Evolutionary conservation across 2,888 invertebrate species (phyloP), one percentile per base, ranked within the genome.

Genomic region (Minunthozetes semirufus): DNA sequence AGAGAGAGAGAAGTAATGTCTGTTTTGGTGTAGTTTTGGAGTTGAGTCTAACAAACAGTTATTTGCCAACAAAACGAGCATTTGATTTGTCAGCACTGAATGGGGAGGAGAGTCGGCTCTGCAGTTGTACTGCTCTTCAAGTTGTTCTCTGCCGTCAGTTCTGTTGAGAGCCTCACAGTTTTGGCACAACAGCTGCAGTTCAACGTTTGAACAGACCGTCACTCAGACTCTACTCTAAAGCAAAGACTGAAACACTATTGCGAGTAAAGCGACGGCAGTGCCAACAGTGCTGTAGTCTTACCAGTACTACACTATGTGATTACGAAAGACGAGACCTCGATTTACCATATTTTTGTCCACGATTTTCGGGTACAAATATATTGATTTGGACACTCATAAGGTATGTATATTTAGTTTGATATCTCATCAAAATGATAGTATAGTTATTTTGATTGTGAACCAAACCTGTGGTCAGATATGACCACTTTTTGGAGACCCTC

Each of bases 401-500:
- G 66, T 66, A 66, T 38, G 66, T 38, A 66, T n/a, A 29, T 38
- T 38, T 38, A 66, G 66, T 4, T 25, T 38, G n/a, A 66, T 66
- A 33, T 66, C 5, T 66, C 19, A 38, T 66, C 42, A 38, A 66
- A 66, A 66, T 1, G 33, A 38, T 19, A 15, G 66, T 66, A 66
- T 66, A 42, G 5, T 15, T 66, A 29, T 19, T 66, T 29, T 29
- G n/a, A 8, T 19, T 15, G n/a, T 66, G 38, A 33, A 13, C 17
- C 2, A n/a, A 66, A 66, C 66, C 66, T n/a, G 33, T 66, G 66
- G 38, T n/a, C 38, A 66, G 66, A 66, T 66, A 66, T 38, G 15
- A n/a, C 38, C 29, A 13, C 11, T 66, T 66, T 66, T 11, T 66
- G 38, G 66, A 66, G 33, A 66, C 33, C 38, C n/a, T 5, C n/a